Conservation (phyloP, 2,113 vertebrate species). For the Monopterus albus region DNA sequence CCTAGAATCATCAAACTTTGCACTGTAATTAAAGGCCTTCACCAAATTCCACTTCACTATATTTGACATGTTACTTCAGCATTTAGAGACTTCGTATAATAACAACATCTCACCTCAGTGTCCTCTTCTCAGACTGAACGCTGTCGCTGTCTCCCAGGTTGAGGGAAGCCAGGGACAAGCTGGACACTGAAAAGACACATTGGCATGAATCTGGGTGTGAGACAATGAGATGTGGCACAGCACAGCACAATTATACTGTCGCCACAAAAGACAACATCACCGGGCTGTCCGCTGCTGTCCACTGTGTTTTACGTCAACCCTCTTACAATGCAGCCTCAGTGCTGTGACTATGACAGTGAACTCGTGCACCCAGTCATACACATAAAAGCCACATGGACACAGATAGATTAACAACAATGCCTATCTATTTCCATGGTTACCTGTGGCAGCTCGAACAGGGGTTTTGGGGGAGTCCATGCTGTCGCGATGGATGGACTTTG, state of each 20-base stretch:
- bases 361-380: not conserved
- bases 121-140: conserved; percentile 91
- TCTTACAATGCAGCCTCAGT: conserved; percentile 14
- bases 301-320: conserved; percentile 69
- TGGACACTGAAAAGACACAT: conserved; percentile 94
- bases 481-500: conserved; percentile 95
- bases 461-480: conserved; percentile 91
- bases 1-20: not conserved
- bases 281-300: conserved; percentile 77
- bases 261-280: conserved; percentile 58
- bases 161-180: conserved; percentile 94
- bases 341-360: not conserved
- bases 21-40: not conserved
- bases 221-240: conserved; percentile 76
- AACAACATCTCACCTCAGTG: conserved; percentile 86
- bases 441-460: conserved; percentile 90
- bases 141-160: conserved; percentile 92
- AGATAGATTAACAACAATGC: not conserved
- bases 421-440: conserved; percentile 84
- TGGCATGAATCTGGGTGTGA: conserved; percentile 85
- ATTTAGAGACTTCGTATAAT: not conserved
- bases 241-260: conserved; percentile 68
- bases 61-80: not conserved
- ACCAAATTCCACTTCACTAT: not conserved
- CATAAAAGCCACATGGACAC: not conserved